Base-by-base conservation (phyloP, 2,888 invertebrate species). In the Andrena trimmerana region DNA sequence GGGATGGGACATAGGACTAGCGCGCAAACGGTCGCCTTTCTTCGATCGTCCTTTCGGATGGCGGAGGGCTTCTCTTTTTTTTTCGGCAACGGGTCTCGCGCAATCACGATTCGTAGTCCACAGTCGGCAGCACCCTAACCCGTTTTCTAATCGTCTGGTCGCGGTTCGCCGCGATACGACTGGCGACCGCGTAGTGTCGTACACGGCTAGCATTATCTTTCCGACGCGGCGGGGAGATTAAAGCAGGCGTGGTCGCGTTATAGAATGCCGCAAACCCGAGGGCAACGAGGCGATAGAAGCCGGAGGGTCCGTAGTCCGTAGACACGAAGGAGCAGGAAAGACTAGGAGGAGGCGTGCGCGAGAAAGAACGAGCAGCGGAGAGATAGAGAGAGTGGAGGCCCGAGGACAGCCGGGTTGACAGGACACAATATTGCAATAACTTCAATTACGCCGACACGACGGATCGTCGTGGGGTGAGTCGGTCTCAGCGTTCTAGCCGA, bases 381-480 rank as follows among this genome's bases (percentile, higher is more conserved):
- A 20, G 24, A 24, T 42, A 76, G 78, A 66, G 71, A 33, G 54
- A 42, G 70, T 27, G 33, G 57, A 54, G 24, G 57, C 31, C 72
- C 29, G 81, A 81, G 86, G 86, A 86, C 85, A 85, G 89, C 69
- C 84, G 71, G 86, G 89, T 90, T 93, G 94, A 93, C 93, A 93
- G 92, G 91, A 93, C 93, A 93, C 93, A 93, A 93, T 93, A 93
- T 93, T 93, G 93, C 94, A 93, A 93, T 93, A 94, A 93, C 93
- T 93, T 93, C 93, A 93, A 94, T 93, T 94, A 94, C 92, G 87
- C 87, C 90, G 91, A 93, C 93, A 93, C 91, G 92, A 90, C 90
- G 88, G 88, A 88, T 87, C 84, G 84, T 78, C 78, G 85, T 82
- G 84, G 90, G 91, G 92, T 87, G 88, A 67, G 81, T 24, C 62